A percentile compares a stretch with the other conserved stretches of the same genome.
Conservation (phyloP, 2,797 vertebrate genomes). For the Eutrigla gurnardus region DNA sequence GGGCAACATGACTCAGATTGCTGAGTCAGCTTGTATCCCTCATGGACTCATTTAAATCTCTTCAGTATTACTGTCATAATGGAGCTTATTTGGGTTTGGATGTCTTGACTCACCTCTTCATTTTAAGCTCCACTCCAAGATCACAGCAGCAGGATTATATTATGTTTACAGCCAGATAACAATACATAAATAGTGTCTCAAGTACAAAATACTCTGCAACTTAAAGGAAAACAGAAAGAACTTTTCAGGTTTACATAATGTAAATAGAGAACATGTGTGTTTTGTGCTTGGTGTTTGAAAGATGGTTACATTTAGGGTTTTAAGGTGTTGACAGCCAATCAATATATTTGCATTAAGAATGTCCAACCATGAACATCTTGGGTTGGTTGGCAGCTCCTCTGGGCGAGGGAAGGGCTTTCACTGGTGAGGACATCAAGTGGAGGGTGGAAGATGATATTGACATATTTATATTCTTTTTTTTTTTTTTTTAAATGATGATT, state of each 20-base stretch:
- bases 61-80: constrained; percentile 63
- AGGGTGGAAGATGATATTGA: not conserved
- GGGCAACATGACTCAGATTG: constrained; percentile 45
- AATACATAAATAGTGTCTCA: not conserved
- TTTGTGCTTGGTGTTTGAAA: too few relatives aligned
- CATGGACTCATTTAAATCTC: constrained; percentile 69
- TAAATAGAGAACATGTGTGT: not conserved
- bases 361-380: not conserved
- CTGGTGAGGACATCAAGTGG: not conserved
- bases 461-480: not conserved
- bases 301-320: not conserved
- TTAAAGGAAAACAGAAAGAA: not conserved
- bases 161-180: not conserved
- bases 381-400: not conserved
- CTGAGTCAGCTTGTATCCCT: constrained; percentile 59
- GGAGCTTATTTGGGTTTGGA: constrained; percentile 16
- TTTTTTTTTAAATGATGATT: not conserved
- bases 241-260: not conserved
- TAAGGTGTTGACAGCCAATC: not conserved
- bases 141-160: constrained; percentile 5
- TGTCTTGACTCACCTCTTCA: constrained; percentile 9
- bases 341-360: not conserved
- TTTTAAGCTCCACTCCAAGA: not conserved
- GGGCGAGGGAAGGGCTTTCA: not conserved
- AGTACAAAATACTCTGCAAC: not conserved